A percentile compares a stretch with the other conserved stretches of the same genome.
Evolutionary conservation across 2,888 invertebrate genomes (phyloP).

Genomic region (Drepanosiphum platanoidis): DNA sequence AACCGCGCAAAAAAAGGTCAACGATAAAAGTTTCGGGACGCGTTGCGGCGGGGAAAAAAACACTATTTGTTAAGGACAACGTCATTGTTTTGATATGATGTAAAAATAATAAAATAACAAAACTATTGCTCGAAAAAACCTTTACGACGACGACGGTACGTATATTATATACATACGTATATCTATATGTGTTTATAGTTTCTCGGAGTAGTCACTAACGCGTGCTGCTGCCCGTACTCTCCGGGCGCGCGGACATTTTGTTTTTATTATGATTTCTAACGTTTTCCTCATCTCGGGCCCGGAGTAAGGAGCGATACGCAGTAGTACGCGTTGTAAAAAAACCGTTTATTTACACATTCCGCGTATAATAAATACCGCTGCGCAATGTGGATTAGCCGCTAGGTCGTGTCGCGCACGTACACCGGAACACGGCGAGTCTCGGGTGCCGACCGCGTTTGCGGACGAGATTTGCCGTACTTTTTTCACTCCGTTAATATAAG

Average conservation of each 20-base stretch:
- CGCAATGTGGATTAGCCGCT: too few relatives aligned
- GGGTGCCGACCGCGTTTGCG: too few relatives aligned
- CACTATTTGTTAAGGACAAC: conserved; percentile 45
- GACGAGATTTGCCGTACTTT: too few relatives aligned
- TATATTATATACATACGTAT: too few relatives aligned
- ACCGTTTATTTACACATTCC: neutral
- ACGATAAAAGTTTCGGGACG: conserved; percentile 33
- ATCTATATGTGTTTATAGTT: too few relatives aligned
- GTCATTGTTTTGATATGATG: conserved; percentile 43
- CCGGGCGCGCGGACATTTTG: neutral
- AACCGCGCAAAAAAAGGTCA: conserved; percentile 29
- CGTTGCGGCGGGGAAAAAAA: neutral
- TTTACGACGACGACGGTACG: neutral
- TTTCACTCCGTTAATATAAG: too few relatives aligned
- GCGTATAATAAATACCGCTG: neutral
- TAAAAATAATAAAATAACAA: conserved; percentile 50
- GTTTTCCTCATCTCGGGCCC: too few relatives aligned
- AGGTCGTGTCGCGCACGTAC: too few relatives aligned
- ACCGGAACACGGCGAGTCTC: too few relatives aligned
- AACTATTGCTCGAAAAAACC: neutral
- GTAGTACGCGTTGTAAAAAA: neutral
- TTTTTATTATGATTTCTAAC: neutral
- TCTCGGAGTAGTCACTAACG: neutral
- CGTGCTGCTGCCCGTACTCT: neutral
- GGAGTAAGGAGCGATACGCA: neutral